Conservation (phyloP, 2,888 invertebrate species). For the Actias luna region DNA sequence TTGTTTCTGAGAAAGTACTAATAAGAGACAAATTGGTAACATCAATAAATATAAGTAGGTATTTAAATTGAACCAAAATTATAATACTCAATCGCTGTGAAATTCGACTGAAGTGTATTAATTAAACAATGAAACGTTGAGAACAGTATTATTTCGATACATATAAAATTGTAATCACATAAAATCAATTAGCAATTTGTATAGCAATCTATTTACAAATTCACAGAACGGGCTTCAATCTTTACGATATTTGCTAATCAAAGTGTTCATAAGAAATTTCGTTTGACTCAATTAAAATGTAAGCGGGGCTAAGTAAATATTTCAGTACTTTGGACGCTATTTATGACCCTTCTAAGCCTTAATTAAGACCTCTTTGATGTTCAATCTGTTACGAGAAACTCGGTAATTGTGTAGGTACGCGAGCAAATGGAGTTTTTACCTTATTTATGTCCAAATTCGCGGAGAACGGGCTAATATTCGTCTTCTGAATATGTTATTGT, state of each 20-base stretch:
- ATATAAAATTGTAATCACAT: conserved; percentile 20
- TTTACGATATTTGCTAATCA: conserved; percentile 46
- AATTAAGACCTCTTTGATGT: conserved; percentile 78
- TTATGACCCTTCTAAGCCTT: conserved; percentile 72
- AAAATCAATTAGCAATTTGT: conserved; percentile 15
- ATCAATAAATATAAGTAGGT: neutral
- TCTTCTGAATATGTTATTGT: conserved; percentile 17
- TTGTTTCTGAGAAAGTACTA: neutral
- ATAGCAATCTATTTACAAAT: conserved; percentile 36
- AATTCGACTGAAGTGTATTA: conserved; percentile 4
- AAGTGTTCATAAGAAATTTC: conserved; percentile 63
- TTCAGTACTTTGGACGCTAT: conserved; percentile 67
- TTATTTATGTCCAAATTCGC: conserved; percentile 28
- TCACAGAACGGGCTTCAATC: conserved; percentile 39
- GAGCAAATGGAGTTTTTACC: conserved; percentile 42
- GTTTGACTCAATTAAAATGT: conserved; percentile 72
- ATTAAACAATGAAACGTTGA: conserved; percentile 11
- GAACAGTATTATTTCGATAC: conserved; percentile 15
- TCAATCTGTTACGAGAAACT: conserved; percentile 74
- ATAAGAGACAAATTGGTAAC: neutral
- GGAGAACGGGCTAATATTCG: conserved; percentile 20
- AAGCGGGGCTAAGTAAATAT: conserved; percentile 70
- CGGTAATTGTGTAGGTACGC: conserved; percentile 62
- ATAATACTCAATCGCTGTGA: neutral
- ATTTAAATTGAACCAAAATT: neutral